phyloP scores from a whole-genome alignment of 1,140 invertebrate genomes.

The Scylla paramamosain region DNA sequence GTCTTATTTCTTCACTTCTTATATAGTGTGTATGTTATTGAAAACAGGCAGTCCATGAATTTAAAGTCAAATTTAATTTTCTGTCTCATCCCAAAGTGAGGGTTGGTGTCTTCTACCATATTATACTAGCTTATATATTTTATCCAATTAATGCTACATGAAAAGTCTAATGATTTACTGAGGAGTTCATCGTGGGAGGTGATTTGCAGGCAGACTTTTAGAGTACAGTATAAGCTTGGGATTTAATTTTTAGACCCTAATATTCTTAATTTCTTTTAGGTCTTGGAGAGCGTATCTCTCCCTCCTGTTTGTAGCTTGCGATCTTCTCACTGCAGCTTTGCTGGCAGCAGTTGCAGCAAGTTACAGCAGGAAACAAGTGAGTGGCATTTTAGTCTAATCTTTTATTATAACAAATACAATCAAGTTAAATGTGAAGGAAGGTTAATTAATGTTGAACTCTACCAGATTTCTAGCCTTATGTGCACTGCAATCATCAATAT shows the following conservation, averaged over 20 bases:
- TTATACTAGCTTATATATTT: too few relatives aligned
- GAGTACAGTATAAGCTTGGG: too few relatives aligned
- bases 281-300: constrained; percentile 64
- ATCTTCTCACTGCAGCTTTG: constrained; percentile 87
- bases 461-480: background rate
- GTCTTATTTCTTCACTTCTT: background rate
- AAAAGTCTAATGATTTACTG: too few relatives aligned
- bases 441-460: too few relatives aligned
- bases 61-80: background rate
- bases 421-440: too few relatives aligned
- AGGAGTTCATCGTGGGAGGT: too few relatives aligned
- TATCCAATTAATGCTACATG: too few relatives aligned
- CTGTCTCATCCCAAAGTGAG: too few relatives aligned
- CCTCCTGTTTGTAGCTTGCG: constrained; percentile 87
- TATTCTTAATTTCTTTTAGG: constrained; percentile 8
- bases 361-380: constrained; percentile 85
- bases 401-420: too few relatives aligned
- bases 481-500: background rate
- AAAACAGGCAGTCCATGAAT: background rate
- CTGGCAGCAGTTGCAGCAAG: constrained; percentile 86
- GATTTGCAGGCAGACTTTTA: too few relatives aligned
- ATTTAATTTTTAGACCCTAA: background rate
- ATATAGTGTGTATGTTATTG: background rate
- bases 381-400: constrained; percentile 75
- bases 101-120: too few relatives aligned